Conservation (phyloP, 2,113 vertebrate genomes). For the Colius striatus region DNA sequence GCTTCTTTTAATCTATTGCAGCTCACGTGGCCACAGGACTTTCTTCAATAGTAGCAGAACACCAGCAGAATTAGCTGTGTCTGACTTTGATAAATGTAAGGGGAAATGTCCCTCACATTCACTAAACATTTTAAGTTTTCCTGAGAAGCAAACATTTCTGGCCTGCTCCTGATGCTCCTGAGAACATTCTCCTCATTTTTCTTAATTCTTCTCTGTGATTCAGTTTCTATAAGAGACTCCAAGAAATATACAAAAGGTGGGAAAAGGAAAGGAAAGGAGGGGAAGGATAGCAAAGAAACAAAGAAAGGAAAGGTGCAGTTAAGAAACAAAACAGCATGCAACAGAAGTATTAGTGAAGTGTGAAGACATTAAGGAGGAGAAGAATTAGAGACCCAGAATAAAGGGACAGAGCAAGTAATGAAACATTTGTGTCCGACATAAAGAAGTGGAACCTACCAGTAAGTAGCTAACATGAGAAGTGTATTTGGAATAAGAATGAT, state of each 20-base stretch:
- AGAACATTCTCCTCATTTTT: slow-evolving; percentile 25
- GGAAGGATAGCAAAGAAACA: background rate
- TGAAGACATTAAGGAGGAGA: background rate
- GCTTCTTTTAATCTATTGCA: slow-evolving; percentile 23
- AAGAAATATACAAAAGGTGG: background rate
- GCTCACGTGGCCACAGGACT: background rate
- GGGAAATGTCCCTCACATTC: slow-evolving; percentile 8
- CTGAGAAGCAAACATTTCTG: slow-evolving; percentile 3
- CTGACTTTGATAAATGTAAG: background rate
- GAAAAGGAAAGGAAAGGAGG: background rate
- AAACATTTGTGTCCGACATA: background rate
- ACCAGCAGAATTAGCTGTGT: background rate
- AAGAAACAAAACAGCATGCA: background rate
- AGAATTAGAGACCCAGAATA: background rate
- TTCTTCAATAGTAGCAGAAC: background rate
- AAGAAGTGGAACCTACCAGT: background rate
- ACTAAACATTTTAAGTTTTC: background rate
- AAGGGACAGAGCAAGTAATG: background rate
- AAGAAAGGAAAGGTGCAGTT: background rate
- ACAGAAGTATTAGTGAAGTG: background rate
- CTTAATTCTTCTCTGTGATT: slow-evolving; percentile 22
- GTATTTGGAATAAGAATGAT: background rate
- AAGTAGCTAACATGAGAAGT: background rate
- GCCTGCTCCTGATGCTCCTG: background rate
- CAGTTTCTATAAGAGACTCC: background rate